Base-by-base conservation (phyloP, 2,113 vertebrate species). In the Galbula dea region DNA sequence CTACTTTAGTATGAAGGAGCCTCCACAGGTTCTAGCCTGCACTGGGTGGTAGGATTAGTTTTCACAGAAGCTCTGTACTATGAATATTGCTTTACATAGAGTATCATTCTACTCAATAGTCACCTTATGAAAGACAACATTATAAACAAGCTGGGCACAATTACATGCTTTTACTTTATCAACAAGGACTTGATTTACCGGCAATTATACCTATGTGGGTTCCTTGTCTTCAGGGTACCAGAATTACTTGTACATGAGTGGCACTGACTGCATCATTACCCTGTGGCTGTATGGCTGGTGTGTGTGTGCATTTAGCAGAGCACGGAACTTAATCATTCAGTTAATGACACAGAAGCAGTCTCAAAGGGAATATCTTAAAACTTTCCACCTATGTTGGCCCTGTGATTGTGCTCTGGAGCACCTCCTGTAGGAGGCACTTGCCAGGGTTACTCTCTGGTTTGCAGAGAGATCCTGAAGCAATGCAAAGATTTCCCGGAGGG, bases 131-230 rank as follows among this genome's bases (percentile, higher is more conserved):
- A 96, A 90, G 89, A 87, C 96, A 95, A 94, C 73, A 82, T 96
- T 96, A 96, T 96, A 88, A 92, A 58, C 81, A 87, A 66, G 14
- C 78, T 63, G 80, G 48, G 84, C 75, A 83, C 48, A 81, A 88
- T 82, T 68, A 23, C 43, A 75, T 91, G 71, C 49, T 95, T 96
- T 94, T 96, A n/a, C 62, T 96, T 95, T 95, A 89, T 88, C 83
- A 93, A 94, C 88, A 95, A 94, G 88, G 81, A 37, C 90, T 97
- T 62, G 45, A 68, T 95, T 96, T 97, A 96, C 89, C 68, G 91
- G 81, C 77, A 88, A 39, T 93, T 89, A 90, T 27, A 73, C 2
- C 1, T 78, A 81, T 26, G 61, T 77, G 49, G 36, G 41, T 72
- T 83, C 51, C 88, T 91, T 95, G 66, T 81, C 74, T 93, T 90